These are phyloP conservation scores for Venusia cambrica DNA, from an alignment of 2,888 invertebrate species.

Conservation along the genomic window DNA sequence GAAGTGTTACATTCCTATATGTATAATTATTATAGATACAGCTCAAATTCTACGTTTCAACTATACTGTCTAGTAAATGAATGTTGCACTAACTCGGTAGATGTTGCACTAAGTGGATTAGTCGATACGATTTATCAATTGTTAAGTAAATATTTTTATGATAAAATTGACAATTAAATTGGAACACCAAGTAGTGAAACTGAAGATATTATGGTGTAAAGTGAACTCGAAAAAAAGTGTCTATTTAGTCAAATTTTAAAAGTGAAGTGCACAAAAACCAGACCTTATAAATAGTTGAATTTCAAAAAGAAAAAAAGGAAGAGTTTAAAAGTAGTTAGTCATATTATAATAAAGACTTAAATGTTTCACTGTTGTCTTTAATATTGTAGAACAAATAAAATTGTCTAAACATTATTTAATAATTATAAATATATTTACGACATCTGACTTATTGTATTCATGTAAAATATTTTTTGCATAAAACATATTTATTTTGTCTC, in stretches of 20 bases:
- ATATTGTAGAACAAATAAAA: too few relatives aligned
- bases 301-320: too few relatives aligned
- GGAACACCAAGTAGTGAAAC: slow-evolving; percentile 26
- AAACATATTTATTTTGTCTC: too few relatives aligned
- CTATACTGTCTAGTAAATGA: slow-evolving; percentile 15
- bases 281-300: background rate
- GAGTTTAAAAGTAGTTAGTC: too few relatives aligned
- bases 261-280: slow-evolving; percentile 20
- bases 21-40: slow-evolving; percentile 13
- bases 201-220: slow-evolving; percentile 17
- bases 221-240: slow-evolving; percentile 18
- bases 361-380: too few relatives aligned
- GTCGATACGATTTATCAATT: slow-evolving; percentile 33
- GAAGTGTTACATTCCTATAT: slow-evolving; percentile 6
- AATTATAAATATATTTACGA: too few relatives aligned
- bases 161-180: slow-evolving; percentile 24
- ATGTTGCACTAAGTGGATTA: slow-evolving; percentile 12
- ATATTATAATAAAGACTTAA: too few relatives aligned
- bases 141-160: slow-evolving; percentile 44
- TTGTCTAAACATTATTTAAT: too few relatives aligned
- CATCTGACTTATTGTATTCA: too few relatives aligned
- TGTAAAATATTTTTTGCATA: too few relatives aligned
- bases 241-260: slow-evolving; percentile 14
- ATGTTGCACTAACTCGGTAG: slow-evolving; percentile 23
- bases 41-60: slow-evolving; percentile 18